Percentiles rank a stretch among this genome's conserved stretches.
phyloP scores from a whole-genome alignment of 2,113 vertebrate species.

The Takifugu flavidus region DNA sequence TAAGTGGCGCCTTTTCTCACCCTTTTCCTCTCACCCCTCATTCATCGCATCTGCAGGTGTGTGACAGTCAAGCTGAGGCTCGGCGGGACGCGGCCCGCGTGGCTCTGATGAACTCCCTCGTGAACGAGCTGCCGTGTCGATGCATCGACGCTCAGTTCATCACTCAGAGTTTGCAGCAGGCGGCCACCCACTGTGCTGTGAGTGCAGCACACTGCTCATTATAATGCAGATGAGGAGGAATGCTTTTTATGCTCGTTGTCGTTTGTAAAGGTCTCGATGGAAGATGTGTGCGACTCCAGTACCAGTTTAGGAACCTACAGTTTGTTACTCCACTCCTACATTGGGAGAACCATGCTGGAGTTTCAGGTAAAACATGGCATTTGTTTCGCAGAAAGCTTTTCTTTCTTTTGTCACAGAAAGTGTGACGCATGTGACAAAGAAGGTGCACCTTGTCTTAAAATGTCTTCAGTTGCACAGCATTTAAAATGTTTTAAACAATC shows the following conservation, averaged over 20 bases:
- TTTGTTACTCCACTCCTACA: constrained; percentile 82
- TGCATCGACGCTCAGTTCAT: constrained; percentile 85
- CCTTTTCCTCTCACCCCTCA: too few species aligned
- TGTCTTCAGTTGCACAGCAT: constrained; percentile 9
- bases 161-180: constrained; percentile 80
- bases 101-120: constrained; percentile 88
- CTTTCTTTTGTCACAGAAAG: constrained; percentile 10
- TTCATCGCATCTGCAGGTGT: constrained; percentile 68
- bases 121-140: constrained; percentile 85
- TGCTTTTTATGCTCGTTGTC: background rate
- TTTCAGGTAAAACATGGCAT: constrained; percentile 81
- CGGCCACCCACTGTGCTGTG: constrained; percentile 78
- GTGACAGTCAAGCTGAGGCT: constrained; percentile 85
- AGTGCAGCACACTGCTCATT: constrained; percentile 49
- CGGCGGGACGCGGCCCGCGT: constrained; percentile 87
- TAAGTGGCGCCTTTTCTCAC: background rate
- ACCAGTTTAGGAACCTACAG: constrained; percentile 88
- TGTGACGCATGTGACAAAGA: background rate
- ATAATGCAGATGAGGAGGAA: background rate
- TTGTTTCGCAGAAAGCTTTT: background rate
- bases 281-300: constrained; percentile 82
- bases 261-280: constrained; percentile 75
- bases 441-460: background rate
- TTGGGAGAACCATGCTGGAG: constrained; percentile 87
- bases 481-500: constrained; percentile 6